Evolutionary conservation across 1,140 invertebrate genomes (phyloP), one percentile per base, ranked within the genome.

Genomic region (Apolygus lucorum): DNA sequence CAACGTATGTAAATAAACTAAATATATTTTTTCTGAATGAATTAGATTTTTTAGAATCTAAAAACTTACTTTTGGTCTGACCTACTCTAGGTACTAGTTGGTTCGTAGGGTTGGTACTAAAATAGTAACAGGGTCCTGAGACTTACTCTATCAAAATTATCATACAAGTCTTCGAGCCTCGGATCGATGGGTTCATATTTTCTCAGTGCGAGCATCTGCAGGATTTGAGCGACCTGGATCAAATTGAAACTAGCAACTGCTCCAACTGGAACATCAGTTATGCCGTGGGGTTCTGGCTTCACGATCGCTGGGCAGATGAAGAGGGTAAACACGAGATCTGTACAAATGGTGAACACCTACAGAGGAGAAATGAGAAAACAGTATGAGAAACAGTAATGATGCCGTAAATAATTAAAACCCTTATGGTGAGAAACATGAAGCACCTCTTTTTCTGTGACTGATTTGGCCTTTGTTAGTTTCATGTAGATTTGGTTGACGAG

Each of bases 281-380:
- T 92, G n/a, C 95, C 95, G 79, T 95, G 90, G 0, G 93, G 89
- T 80, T 98, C 96, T 0, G 96, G 96, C 81, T 97, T 94, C 27
- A 96, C 91, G 59, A 99, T 93, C 0, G 95, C 96, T 8, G 95
- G 94, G 76, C 96, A 99, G 70, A 99, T 93, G 74, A 98, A 98
- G 74, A 93, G 86, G 1, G 90, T 92, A 77, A 98, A 93, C 13
- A 99, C 88, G 22, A 99, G 81, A 78, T 99, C 95, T 0, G 92
- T 92, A 76, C 92, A 94, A 74, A 98, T 88, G 8, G 87, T 85
- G 74, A 90, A 81, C 71, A 86, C 82, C 81, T 87, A 81, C 78
- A 72, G 89, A 76, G 73, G 79, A 83, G 71, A 34, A 29, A 70
- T n/a, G n/a, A n/a, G n/a, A n/a, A n/a, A n/a, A n/a, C n/a, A n/a